These are phyloP conservation scores for Hypothenemus hampei DNA, from an alignment of 1,140 invertebrate species.

Conservation along the genomic window DNA sequence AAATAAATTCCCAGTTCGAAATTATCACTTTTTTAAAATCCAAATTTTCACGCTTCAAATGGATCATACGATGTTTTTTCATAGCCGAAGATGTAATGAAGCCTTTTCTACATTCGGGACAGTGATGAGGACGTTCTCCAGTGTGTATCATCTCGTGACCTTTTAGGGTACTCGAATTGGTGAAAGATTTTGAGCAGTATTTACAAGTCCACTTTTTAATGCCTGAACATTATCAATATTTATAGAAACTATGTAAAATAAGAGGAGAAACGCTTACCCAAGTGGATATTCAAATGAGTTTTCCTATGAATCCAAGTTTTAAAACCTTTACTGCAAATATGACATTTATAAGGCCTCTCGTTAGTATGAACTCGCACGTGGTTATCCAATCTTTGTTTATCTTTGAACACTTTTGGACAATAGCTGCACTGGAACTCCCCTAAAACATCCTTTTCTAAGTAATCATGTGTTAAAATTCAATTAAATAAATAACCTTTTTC, in stretches of 20 bases:
- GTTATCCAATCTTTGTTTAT: conserved; percentile 37
- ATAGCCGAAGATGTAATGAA: conserved; percentile 34
- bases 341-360: conserved; percentile 34
- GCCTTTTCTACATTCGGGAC: conserved; percentile 50
- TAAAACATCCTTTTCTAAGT: background rate
- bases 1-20: background rate
- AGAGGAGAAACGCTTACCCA: conserved; percentile 70
- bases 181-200: conserved; percentile 52
- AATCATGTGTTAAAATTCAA: background rate
- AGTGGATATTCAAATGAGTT: conserved; percentile 71
- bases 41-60: background rate
- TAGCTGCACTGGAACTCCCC: conserved; percentile 21
- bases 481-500: conserved; percentile 14
- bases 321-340: conserved; percentile 51
- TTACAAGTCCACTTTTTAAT: conserved; percentile 54
- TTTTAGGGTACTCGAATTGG: conserved; percentile 61
- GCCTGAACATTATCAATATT: conserved; percentile 62
- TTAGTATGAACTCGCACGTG: conserved; percentile 37
- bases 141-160: conserved; percentile 70
- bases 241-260: conserved; percentile 63
- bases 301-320: conserved; percentile 76
- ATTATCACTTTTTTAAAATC: background rate
- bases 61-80: conserved; percentile 27
- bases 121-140: conserved; percentile 50
- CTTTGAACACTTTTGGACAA: conserved; percentile 26